phyloP scores from a whole-genome alignment of 2,888 invertebrate species.

The Lycia hirtaria region DNA sequence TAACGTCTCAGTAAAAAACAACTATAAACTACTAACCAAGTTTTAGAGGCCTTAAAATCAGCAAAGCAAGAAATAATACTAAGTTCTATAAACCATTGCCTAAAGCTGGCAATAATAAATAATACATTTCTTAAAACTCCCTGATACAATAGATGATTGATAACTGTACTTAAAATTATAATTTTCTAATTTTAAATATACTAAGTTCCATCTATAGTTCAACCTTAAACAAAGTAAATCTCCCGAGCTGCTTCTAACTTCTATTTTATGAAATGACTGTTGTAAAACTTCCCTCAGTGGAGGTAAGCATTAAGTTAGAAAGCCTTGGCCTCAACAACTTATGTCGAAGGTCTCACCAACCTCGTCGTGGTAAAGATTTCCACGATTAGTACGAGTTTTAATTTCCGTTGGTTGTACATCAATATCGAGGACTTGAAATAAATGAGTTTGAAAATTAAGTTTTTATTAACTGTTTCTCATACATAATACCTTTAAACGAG shows the following conservation, averaged over 20 bases:
- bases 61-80: no score
- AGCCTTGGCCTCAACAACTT: conserved; percentile 37
- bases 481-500: neutral
- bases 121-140: no score
- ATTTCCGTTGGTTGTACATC: conserved; percentile 35
- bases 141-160: no score
- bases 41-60: no score
- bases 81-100: no score
- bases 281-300: conserved; percentile 12
- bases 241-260: neutral
- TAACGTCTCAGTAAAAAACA: no score
- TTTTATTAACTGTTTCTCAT: conserved; percentile 30
- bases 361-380: conserved; percentile 24
- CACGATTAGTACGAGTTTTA: conserved; percentile 36
- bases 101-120: neutral
- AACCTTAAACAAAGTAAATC: conserved; percentile 2
- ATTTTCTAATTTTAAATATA: no score
- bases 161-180: no score
- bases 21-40: no score
- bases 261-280: conserved; percentile 7
- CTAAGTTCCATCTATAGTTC: neutral
- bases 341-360: conserved; percentile 33
- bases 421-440: conserved; percentile 10
- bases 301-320: conserved; percentile 9
- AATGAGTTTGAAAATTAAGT: conserved; percentile 16